Evolutionary conservation across 30 jellyfish, hydroid and myxozoan species (phyloP).

Genomic region (Sanderia malayensis): DNA sequence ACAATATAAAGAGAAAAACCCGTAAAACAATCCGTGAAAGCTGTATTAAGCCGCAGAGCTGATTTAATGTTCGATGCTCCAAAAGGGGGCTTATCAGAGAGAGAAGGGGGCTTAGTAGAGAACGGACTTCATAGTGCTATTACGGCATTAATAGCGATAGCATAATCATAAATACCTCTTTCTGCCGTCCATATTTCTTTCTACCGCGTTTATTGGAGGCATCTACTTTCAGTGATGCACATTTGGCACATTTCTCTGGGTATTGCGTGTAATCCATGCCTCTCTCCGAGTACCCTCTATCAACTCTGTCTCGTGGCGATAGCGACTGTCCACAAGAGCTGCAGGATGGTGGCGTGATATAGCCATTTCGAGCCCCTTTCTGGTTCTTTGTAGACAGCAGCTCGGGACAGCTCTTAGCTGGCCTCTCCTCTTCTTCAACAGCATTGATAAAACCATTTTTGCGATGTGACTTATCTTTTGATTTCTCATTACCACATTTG

Average conservation of each 20-base stretch:
- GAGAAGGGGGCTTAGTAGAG: no score
- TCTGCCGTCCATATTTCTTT: conserved; percentile 31
- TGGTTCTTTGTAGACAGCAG: conserved; percentile 5
- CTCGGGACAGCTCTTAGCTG: neutral
- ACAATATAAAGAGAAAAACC: no score
- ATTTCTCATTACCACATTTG: conserved; percentile 58
- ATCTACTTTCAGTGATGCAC: conserved; percentile 49
- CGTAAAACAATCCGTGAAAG: no score
- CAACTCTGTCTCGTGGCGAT: conserved; percentile 50
- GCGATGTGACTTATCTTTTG: conserved; percentile 16
- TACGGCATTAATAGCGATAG: no score
- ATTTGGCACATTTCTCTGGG: conserved; percentile 53
- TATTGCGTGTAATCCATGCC: conserved; percentile 19
- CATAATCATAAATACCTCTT: conserved; percentile 27
- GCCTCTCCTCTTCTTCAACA: conserved; percentile 14
- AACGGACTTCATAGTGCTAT: no score
- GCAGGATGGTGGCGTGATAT: conserved; percentile 37
- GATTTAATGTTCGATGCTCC: no score
- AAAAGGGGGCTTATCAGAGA: no score
- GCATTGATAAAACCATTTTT: conserved; percentile 54
- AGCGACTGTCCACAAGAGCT: conserved; percentile 62
- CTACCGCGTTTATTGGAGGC: conserved; percentile 38
- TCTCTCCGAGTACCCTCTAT: conserved; percentile 40
- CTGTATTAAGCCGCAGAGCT: no score
- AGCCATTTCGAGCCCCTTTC: conserved; percentile 47